Percentiles rank a stretch among this genome's conserved stretches.
Evolutionary conservation across 2,113 vertebrate species (phyloP).

Genomic region (Cyphomyrus discorhynchus): DNA sequence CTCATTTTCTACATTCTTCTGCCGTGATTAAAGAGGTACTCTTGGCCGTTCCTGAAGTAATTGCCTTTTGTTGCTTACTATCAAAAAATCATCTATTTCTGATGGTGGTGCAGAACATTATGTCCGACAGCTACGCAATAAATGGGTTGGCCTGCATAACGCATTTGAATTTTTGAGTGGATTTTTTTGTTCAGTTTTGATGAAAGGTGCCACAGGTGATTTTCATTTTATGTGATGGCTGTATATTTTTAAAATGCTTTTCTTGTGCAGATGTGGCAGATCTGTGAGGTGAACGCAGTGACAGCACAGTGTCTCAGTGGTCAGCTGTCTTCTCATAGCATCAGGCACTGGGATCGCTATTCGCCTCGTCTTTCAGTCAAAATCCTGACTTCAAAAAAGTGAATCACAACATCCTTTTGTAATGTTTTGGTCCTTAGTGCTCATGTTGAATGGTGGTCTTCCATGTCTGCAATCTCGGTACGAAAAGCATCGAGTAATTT

Average conservation of each 20-base stretch:
- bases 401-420: not conserved
- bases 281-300: not conserved
- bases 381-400: not conserved
- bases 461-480: not conserved
- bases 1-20: constrained; percentile 8
- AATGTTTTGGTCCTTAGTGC: not conserved
- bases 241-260: not conserved
- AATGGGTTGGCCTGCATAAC: not conserved
- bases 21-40: not conserved
- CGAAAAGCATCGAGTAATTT: not conserved
- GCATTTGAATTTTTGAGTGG: not conserved
- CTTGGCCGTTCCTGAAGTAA: not conserved
- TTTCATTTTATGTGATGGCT: not conserved
- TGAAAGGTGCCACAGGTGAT: not conserved
- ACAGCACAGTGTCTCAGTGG: not conserved
- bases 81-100: not conserved
- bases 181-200: not conserved
- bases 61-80: not conserved
- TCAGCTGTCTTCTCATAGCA: not conserved
- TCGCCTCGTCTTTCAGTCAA: not conserved
- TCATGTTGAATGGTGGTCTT: not conserved
- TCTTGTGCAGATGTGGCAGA: not conserved
- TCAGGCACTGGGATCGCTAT: not conserved
- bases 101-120: not conserved
- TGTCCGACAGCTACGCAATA: not conserved